These are phyloP conservation scores for Sebastes trivittatus DNA, from an alignment of 2,797 vertebrate genomes.

Conservation along the genomic window DNA sequence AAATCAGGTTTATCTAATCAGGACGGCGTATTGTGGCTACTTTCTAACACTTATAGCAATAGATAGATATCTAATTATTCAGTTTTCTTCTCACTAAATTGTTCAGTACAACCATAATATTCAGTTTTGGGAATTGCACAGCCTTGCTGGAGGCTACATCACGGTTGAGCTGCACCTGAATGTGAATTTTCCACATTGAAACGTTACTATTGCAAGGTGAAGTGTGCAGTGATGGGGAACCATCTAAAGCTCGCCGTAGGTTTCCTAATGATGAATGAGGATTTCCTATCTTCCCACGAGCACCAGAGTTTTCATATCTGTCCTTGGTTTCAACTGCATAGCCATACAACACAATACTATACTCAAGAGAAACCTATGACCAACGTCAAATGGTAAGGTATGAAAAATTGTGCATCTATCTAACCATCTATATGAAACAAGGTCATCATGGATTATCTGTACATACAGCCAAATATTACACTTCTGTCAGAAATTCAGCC, in stretches of 20 bases:
- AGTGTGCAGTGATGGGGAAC: not conserved
- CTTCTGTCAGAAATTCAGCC: not conserved
- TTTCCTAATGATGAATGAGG: not conserved
- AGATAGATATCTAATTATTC: not conserved
- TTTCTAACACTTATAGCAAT: not conserved
- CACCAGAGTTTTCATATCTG: not conserved
- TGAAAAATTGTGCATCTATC: not conserved
- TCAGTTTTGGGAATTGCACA: not conserved
- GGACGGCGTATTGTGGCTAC: not conserved
- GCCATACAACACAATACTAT: not conserved
- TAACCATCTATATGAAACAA: not conserved
- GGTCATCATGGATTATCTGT: not conserved
- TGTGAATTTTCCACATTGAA: not conserved
- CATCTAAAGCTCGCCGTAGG: not conserved
- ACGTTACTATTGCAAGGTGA: not conserved
- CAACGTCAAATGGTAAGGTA: not conserved
- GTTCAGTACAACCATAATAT: not conserved
- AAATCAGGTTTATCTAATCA: conserved; percentile 10
- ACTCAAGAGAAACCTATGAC: no score
- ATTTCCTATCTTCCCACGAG: not conserved
- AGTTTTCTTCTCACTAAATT: not conserved
- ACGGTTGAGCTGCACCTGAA: not conserved
- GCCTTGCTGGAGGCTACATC: not conserved
- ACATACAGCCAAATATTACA: not conserved
- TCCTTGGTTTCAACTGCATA: not conserved